Base-by-base conservation (phyloP, 2,797 vertebrate species). In the Emydoidea blandingii region DNA sequence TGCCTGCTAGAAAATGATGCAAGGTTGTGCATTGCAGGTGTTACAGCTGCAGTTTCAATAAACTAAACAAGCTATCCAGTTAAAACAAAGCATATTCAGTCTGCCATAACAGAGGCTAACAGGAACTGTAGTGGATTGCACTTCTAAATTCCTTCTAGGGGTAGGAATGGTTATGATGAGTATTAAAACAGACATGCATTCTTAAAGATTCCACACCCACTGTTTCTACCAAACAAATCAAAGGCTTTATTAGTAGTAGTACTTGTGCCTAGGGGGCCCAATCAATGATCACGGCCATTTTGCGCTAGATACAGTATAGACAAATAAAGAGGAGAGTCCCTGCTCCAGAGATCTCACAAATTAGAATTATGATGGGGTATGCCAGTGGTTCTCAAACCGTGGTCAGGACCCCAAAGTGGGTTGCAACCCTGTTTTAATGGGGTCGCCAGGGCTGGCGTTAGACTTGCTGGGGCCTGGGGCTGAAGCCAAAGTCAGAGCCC, bases 151-250 rank as follows among this genome's bases (percentile, higher is more conserved):
- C 56, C 50, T 85, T 85, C 94, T 95, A 95, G 91, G 0, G 0
- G 62, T 53, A 76, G 92, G 59, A 15, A 34, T 86, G 56, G 76
- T 6, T 47, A 25, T 76, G 41, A 91, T 88, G 86, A 91, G 91
- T 80, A 95, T 95, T 95, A 83, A 90, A 96, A 94, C 79, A 96
- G 95, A 79, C 96, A 94, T 90, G 89, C 92, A 97, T 96, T 83
- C 91, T 95, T 89, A 97, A 95, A 95, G 72, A 92, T 95, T 47
- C 25, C 96, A 94, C 91, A 94, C 95, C 95, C 85, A 95, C 96
- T 97, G 93, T 97, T 96, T 97, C 92, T 91, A 90, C 81, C 85
- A 95, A 91, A 94, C 8, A 68, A 97, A 97, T 96, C 96, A 96
- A 96, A 96, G 88, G 88, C 91, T 97, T 97, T 97, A 93, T 95